Percentiles rank a stretch among this genome's conserved stretches.
phyloP scores from a whole-genome alignment of 2,888 invertebrate species.

The Leucoptera coffeella region DNA sequence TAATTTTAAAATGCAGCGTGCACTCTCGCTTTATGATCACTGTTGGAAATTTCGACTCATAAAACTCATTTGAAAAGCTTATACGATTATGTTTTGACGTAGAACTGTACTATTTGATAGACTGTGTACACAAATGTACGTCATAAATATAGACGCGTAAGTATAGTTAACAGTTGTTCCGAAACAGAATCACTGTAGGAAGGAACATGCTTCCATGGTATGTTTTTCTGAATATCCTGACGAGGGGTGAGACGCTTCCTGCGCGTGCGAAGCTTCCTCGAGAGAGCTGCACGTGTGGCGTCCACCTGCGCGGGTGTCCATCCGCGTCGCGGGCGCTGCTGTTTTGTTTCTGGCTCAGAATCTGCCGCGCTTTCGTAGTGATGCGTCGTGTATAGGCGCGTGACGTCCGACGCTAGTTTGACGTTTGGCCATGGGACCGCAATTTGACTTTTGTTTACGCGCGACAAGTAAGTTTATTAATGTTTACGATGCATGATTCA shows the following conservation, averaged over 20 bases:
- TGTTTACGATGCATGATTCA: conserved; percentile 6
- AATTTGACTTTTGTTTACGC: conserved; percentile 42
- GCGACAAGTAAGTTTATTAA: conserved; percentile 33
- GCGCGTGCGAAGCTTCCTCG: conserved; percentile 22
- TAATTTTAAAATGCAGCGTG: no score
- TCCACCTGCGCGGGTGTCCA: conserved; percentile 29
- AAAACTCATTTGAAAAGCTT: no score
- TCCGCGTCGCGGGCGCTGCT: conserved; percentile 12
- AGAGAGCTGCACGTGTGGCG: conserved; percentile 38
- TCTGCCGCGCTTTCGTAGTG: conserved; percentile 31
- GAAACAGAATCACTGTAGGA: no score
- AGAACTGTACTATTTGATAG: no score
- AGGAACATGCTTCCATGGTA: no score
- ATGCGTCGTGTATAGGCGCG: conserved; percentile 35
- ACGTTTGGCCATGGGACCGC: conserved; percentile 31
- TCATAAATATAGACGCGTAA: background rate
- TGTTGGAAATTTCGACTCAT: no score
- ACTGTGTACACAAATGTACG: no score
- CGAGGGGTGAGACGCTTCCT: conserved; percentile 16
- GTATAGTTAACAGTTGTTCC: background rate
- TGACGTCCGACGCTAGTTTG: conserved; percentile 10
- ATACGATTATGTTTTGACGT: no score
- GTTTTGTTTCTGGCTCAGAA: conserved; percentile 13
- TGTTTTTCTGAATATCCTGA: conserved; percentile 4
- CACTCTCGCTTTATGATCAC: no score